These are phyloP conservation scores for Diceros bicornis DNA, from an alignment of 2,797 vertebrate species.

Conservation along the genomic window DNA sequence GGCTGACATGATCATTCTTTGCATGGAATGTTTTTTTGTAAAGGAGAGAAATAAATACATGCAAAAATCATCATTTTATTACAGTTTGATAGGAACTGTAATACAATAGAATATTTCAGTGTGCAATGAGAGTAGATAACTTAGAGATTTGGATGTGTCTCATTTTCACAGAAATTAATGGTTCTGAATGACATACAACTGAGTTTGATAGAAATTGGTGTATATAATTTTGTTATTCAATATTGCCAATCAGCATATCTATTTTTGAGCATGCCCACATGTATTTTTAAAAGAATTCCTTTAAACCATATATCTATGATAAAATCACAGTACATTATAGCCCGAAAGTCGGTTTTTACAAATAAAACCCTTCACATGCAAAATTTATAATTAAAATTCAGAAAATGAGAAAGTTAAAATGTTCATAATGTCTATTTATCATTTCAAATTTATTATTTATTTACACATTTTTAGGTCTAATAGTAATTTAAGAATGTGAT, in stretches of 20 bases:
- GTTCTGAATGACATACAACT: neutral
- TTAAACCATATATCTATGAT: conserved; percentile 10
- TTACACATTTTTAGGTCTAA: neutral
- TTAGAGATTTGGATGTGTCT: conserved; percentile 1
- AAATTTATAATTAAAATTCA: conserved; percentile 53
- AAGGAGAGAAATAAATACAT: conserved; percentile 5
- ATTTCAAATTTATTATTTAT: conserved; percentile 55
- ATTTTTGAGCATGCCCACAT: neutral
- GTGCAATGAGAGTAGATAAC: neutral
- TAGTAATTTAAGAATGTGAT: conserved; percentile 31
- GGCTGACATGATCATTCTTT: neutral
- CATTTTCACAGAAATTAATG: conserved; percentile 60
- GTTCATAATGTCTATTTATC: conserved; percentile 22
- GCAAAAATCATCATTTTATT: neutral
- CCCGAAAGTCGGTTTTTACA: neutral
- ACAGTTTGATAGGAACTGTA: neutral
- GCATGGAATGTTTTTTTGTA: neutral
- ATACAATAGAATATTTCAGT: neutral
- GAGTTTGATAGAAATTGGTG: conserved; percentile 10
- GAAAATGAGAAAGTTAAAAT: conserved; percentile 4
- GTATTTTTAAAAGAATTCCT: conserved; percentile 34
- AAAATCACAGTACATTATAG: conserved; percentile 37
- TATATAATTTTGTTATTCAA: conserved; percentile 17
- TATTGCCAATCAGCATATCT: neutral
- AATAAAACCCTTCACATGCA: neutral